Base-by-base conservation (phyloP, 2,113 vertebrate genomes). In the Protomyctophum bolini region DNA sequence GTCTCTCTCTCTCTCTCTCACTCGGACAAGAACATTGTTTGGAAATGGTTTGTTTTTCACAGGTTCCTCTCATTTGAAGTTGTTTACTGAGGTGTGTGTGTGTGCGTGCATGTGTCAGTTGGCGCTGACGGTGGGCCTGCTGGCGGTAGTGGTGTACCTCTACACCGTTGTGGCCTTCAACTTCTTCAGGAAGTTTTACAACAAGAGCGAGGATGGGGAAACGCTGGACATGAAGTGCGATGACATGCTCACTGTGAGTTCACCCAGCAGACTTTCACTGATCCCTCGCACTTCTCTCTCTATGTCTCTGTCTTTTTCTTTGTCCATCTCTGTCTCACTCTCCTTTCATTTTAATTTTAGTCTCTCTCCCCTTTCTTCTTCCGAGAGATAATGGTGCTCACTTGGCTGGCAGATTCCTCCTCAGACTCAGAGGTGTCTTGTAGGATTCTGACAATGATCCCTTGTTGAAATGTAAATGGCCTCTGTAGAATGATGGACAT, bases 81-180 rank as follows among this genome's bases (percentile, higher is more conserved):
- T 9, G 41, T 7, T 10, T 47, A 49, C 80, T 71, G 69, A 65
- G 68, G 47, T 54, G 2, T 67, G 54, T 64, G 63, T 75, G 33
- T 81, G 29, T 77, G 70, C 69, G 46, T 78, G 73, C 75, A 61
- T 82, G 1, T 66, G 7, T 76, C 85, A 99, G 97, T 89, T 98
- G 83, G 94, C 94, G 6, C 85, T 99, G 69, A 99, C 97, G 0
- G 94, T 98, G n/a, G 97, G 96, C 33, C 88, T 99, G 29, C 72
- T 99, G 77, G 96, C 97, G 0, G 97, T 99, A 4, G 96, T 98
- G 0, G 97, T 99, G 0, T 99, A 98, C 75, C 93, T 99, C 47
- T 98, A 99, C 79, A 99, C 97, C 0, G 97, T 99, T 0, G 94
- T 99, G 74, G 97, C 97, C 52, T 99, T 99, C 87, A 99, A 98